phyloP scores from a whole-genome alignment of 2,797 vertebrate genomes.

The Graptemys geographica region DNA sequence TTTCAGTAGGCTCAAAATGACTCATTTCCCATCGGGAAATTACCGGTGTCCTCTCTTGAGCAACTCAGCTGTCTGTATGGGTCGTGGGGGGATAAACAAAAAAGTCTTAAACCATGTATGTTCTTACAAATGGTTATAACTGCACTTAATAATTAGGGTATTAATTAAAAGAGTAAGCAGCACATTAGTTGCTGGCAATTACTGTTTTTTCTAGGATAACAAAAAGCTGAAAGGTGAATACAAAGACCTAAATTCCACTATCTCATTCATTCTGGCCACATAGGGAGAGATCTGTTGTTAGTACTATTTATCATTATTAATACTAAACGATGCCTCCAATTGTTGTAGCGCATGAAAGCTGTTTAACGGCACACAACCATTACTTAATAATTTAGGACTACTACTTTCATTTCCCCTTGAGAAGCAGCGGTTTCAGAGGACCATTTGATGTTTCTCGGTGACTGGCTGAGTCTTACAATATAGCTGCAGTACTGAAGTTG shows the following conservation, averaged over 20 bases:
- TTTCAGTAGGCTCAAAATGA: conserved; percentile 39
- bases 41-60: conserved; percentile 33
- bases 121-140: conserved; percentile 67
- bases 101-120: conserved; percentile 50
- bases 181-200: conserved; percentile 64
- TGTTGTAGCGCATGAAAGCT: not conserved
- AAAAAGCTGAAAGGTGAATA: conserved; percentile 56
- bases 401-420: not conserved
- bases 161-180: conserved; percentile 70
- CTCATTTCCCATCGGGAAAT: conserved; percentile 52
- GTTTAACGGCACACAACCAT: not conserved
- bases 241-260: conserved; percentile 41
- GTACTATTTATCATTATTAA: not conserved
- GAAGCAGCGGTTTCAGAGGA: not conserved
- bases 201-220: conserved; percentile 52
- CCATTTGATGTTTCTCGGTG: not conserved
- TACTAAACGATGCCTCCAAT: not conserved
- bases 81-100: conserved; percentile 58
- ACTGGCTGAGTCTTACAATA: not conserved
- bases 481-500: not conserved
- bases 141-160: conserved; percentile 60
- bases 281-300: not conserved
- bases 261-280: not conserved
- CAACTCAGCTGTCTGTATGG: conserved; percentile 48
- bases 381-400: not conserved